Conservation (phyloP, 2,797 vertebrate species). For the Semaprochilodus insignis region DNA sequence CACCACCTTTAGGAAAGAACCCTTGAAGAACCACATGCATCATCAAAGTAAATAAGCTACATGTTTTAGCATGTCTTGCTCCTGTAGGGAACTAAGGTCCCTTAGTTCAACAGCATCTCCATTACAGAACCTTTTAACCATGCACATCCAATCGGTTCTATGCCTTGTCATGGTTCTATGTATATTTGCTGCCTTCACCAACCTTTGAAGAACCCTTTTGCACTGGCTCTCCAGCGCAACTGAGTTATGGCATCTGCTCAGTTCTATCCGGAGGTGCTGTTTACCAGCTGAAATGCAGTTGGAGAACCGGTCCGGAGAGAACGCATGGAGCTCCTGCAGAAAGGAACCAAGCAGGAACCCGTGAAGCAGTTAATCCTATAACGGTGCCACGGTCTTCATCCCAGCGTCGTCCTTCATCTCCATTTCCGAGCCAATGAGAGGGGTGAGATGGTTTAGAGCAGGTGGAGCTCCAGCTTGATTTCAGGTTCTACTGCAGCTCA, state of each 20-base stretch:
- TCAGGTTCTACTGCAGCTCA: not conserved
- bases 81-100: too few species aligned
- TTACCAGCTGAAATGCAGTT: not conserved
- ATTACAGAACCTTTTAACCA: too few species aligned
- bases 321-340: not conserved
- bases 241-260: not conserved
- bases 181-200: too few species aligned
- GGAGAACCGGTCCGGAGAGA: not conserved
- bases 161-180: not conserved
- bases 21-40: too few species aligned
- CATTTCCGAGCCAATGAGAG: not conserved
- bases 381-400: not conserved
- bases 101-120: too few species aligned
- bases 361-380: not conserved
- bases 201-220: too few species aligned
- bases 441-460: not conserved
- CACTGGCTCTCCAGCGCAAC: too few species aligned
- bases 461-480: not conserved
- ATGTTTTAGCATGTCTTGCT: too few species aligned
- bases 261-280: not conserved
- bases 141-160: too few species aligned
- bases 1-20: too few species aligned
- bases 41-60: too few species aligned
- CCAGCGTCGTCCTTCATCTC: not conserved
- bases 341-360: not conserved